Conservation (phyloP, 2,113 vertebrate genomes). For the Silurus glanis region DNA sequence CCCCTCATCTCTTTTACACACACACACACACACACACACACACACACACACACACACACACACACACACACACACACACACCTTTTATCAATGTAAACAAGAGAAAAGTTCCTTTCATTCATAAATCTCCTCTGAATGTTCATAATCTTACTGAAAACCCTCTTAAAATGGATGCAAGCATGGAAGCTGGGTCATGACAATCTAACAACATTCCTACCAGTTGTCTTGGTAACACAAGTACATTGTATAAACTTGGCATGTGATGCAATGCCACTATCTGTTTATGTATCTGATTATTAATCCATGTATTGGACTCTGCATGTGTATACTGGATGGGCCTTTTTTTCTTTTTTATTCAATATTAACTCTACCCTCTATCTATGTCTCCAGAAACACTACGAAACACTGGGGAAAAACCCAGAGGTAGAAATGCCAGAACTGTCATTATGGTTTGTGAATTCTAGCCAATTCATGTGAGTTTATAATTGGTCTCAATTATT, state of each 20-base stretch:
- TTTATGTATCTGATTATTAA: not conserved
- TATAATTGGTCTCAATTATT: not conserved
- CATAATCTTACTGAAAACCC: not conserved
- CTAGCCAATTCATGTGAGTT: not conserved
- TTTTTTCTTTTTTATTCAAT: not conserved
- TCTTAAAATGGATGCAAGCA: not conserved
- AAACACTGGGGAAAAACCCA: not conserved
- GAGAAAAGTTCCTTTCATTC: slow-evolving; percentile 62
- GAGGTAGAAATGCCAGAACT: not conserved
- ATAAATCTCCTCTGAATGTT: slow-evolving; percentile 60
- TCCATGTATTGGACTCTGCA: not conserved
- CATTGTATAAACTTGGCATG: not conserved
- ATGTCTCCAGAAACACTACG: not conserved
- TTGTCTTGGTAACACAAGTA: not conserved
- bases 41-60: not conserved
- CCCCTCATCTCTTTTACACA: no score
- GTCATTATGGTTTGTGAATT: not conserved
- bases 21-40: not conserved
- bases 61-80: slow-evolving; percentile 17
- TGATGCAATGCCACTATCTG: not conserved
- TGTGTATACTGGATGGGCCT: not conserved
- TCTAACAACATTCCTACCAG: not conserved
- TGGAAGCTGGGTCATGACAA: not conserved
- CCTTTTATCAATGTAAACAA: slow-evolving; percentile 68
- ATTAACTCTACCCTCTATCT: no score